A percentile compares a stretch with the other conserved stretches of the same genome.
phyloP scores from a whole-genome alignment of 2,888 invertebrate species.

The Acanthosepion pharaonis region DNA sequence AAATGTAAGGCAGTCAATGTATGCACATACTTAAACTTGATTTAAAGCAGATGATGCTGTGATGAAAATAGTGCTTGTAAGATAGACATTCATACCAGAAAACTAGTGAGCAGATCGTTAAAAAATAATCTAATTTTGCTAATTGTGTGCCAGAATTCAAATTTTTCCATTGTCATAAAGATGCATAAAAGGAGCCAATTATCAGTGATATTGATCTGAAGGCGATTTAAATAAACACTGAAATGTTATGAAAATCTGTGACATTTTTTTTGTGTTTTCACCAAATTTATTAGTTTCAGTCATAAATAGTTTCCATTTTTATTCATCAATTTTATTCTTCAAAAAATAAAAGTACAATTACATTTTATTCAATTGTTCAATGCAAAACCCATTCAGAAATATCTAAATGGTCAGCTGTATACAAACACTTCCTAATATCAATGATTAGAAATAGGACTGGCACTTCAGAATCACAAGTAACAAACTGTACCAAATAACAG shows the following conservation, averaged over 20 bases:
- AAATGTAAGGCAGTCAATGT: background rate
- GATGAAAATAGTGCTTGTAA: background rate
- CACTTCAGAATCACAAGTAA: too few relatives aligned
- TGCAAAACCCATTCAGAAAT: too few relatives aligned
- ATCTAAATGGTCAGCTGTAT: too few relatives aligned
- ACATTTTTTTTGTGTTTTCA: background rate
- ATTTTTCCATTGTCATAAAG: background rate
- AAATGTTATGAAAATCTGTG: background rate
- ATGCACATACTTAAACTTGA: background rate
- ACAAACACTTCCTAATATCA: too few relatives aligned
- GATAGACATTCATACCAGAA: background rate
- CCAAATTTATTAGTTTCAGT: background rate
- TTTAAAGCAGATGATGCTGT: background rate
- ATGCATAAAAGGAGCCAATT: background rate
- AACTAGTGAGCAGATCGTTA: background rate
- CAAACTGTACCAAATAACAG: too few relatives aligned
- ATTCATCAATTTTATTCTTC: too few relatives aligned
- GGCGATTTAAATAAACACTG: background rate
- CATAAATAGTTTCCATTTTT: too few relatives aligned
- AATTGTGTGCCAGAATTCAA: background rate
- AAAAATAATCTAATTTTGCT: background rate
- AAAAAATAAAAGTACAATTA: too few relatives aligned
- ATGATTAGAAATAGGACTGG: too few relatives aligned
- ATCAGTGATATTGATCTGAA: background rate
- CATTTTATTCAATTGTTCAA: too few relatives aligned